Base-by-base conservation (phyloP, 2,113 vertebrate genomes). In the Phrynosoma blainvillii region DNA sequence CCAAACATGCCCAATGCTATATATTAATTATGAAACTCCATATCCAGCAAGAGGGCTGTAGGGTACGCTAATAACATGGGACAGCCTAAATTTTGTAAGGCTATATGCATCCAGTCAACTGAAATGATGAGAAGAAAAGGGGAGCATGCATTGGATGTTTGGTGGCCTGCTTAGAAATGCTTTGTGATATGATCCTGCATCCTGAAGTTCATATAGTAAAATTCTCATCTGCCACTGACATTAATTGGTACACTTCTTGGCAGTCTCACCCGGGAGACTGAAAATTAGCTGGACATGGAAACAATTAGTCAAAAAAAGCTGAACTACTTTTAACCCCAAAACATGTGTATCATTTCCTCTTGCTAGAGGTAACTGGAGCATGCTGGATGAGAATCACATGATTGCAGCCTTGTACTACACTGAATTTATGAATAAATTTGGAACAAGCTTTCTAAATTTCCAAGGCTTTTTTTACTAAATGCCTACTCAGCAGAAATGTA, bases 281-380 rank as follows among this genome's bases (percentile, higher is more conserved):
- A 0, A 1, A 82, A n/a, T 88, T 62, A 84, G 23, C 11, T 2
- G 1, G 74, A 86, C 76, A 88, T 1, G 84, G 79, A 2, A 76
- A 86, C 66, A 86, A 89, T 71, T 85, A 93, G 7, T 82, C 23
- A 65, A 77, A 84, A 25, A 76, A 68, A 62, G n/a, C 42, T 88
- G 87, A 88, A 84, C 74, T 78, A 84, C 65, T 88, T 88, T 70
- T 78, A 88, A 88, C 74, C 42, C 62, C 73, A 30, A 84, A 62
- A 30, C 9, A 1, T 2, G 42, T n/a, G 0, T 32, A 89, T 0
- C 79, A 74, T 36, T 62, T 87, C 27, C 70, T 82, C 65, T 54
- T 18, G 62, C 56, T 16, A 76, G 86, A 79, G 2, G 86, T 20
- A 54, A 90, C 86, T 32, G 9, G 54, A 91, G 75, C 0, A 6